phyloP scores from a whole-genome alignment of 23 tunicate genomes.

The Aplidium turbinatum region DNA sequence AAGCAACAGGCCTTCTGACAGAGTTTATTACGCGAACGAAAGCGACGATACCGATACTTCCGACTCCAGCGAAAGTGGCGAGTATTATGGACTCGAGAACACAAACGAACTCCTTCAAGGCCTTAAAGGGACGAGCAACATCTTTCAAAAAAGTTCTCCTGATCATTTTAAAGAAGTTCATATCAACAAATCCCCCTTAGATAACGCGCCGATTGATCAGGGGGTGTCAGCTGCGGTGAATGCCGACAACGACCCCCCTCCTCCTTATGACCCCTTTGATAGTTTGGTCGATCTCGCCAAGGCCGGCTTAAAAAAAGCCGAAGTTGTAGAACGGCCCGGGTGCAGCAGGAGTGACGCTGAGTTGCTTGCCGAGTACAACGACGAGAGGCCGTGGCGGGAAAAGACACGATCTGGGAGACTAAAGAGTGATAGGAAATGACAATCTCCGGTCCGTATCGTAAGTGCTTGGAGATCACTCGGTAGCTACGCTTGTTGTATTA shows the following conservation, averaged over 20 bases:
- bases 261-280: constrained; percentile 44
- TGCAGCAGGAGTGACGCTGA: constrained; percentile 5
- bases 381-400: constrained; percentile 49
- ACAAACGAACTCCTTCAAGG: background rate
- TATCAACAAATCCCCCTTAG: no score
- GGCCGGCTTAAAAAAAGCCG: constrained; percentile 36
- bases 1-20: no score
- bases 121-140: background rate
- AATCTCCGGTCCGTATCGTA: no score
- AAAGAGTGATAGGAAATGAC: no score
- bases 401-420: no score
- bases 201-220: background rate
- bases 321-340: background rate
- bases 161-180: no score
- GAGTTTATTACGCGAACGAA: no score
- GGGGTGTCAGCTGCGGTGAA: background rate
- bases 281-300: constrained; percentile 47
- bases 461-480: no score
- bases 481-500: no score
- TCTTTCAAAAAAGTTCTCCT: no score
- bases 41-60: no score
- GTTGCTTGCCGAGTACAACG: constrained; percentile 43
- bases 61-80: constrained; percentile 47
- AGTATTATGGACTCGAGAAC: constrained; percentile 32
- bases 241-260: constrained; percentile 20